Conservation (phyloP, 2,888 invertebrate genomes). For the Drepanosiphum platanoidis region DNA sequence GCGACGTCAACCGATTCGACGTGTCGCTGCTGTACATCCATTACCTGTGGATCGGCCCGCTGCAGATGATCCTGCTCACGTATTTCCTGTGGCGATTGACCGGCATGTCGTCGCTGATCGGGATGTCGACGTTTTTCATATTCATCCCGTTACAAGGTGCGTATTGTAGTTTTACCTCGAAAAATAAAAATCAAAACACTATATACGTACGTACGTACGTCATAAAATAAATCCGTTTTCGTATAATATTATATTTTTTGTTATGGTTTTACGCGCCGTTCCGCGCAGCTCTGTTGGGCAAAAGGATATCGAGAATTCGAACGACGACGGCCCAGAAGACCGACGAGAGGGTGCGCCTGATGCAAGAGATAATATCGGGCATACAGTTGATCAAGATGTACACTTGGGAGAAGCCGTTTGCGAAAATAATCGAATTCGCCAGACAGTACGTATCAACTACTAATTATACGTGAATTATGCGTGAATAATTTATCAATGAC, state of each 20-base stretch:
- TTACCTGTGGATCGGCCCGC: slow-evolving; percentile 89
- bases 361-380: slow-evolving; percentile 89
- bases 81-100: slow-evolving; percentile 75
- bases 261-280: not conserved
- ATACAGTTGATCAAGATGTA: slow-evolving; percentile 93
- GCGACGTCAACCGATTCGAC: slow-evolving; percentile 94
- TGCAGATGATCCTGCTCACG: slow-evolving; percentile 82
- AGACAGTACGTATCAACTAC: slow-evolving; percentile 74
- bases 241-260: not conserved
- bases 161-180: not conserved
- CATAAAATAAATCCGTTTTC: not conserved
- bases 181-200: not conserved
- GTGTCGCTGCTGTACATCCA: slow-evolving; percentile 88
- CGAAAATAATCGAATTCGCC: slow-evolving; percentile 76
- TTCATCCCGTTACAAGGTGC: slow-evolving; percentile 80
- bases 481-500: not conserved
- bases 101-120: slow-evolving; percentile 76
- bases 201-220: too few relatives aligned
- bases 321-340: slow-evolving; percentile 86
- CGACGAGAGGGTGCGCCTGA: slow-evolving; percentile 88
- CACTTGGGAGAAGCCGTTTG: slow-evolving; percentile 88
- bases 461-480: not conserved
- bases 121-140: slow-evolving; percentile 76
- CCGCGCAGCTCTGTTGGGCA: slow-evolving; percentile 76
- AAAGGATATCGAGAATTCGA: slow-evolving; percentile 78